Conservation (phyloP, 1,140 invertebrate genomes). For the Bradysia coprophila region DNA sequence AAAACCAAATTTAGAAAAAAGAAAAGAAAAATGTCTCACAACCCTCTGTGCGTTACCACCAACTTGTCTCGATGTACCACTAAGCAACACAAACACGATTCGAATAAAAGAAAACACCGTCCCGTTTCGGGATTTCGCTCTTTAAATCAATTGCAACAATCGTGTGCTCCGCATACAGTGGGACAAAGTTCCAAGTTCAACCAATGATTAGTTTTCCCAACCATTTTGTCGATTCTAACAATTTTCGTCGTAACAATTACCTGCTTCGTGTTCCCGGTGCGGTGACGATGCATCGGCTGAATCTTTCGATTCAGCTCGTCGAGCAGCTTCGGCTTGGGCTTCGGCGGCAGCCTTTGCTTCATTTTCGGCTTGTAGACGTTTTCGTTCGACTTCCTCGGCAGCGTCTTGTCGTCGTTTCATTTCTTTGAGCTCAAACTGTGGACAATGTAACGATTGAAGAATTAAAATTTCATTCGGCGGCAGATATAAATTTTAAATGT, state of each 20-base stretch:
- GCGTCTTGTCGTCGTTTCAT: slow-evolving; percentile 75
- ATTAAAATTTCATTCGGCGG: not conserved
- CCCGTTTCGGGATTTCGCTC: too few relatives aligned
- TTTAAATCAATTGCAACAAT: too few relatives aligned
- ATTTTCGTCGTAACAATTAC: slow-evolving; percentile 9
- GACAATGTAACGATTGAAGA: slow-evolving; percentile 9
- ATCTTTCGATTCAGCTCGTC: slow-evolving; percentile 10
- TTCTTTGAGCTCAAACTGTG: slow-evolving; percentile 93
- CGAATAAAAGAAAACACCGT: too few relatives aligned
- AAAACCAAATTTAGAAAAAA: not conserved
- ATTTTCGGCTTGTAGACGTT: slow-evolving; percentile 37
- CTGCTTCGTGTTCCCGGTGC: slow-evolving; percentile 10
- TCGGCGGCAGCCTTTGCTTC: slow-evolving; percentile 39
- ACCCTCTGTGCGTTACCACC: too few relatives aligned
- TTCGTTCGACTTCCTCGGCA: slow-evolving; percentile 54
- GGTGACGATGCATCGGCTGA: slow-evolving; percentile 24
- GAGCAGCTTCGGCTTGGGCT: slow-evolving; percentile 21
- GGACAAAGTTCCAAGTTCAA: not conserved
- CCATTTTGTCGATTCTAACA: too few relatives aligned
- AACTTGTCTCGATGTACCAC: too few relatives aligned
- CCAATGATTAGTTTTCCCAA: too few relatives aligned
- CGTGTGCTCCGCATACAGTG: too few relatives aligned
- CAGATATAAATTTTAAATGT: not conserved
- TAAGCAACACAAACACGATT: too few relatives aligned
- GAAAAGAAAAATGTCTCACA: not conserved